Base-by-base conservation (phyloP, 2,113 vertebrate genomes). In the Halcyon senegalensis region DNA sequence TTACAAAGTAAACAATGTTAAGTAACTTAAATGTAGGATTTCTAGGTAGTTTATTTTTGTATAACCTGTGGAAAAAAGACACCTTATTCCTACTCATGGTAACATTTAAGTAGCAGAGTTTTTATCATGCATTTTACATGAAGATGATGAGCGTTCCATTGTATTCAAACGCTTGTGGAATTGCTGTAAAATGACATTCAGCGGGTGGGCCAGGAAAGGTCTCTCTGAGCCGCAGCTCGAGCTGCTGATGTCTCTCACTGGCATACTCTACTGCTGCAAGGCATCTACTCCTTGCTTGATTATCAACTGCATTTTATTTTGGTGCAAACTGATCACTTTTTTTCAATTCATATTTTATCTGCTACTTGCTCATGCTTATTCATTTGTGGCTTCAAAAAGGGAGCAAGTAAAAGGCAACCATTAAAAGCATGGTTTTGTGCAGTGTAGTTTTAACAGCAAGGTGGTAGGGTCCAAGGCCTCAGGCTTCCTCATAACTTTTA, bases 91-190 rank as follows among this genome's bases (percentile, higher is more conserved):
- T 85, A 30, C 43, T 72, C 55, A 63, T 48, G 68, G 53, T 94
- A 96, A 69, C 68, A 89, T 85, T 62, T 90, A 84, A 92, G 62
- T 50, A 78, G 75, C 80, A 48, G 11, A 20, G 86, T 70, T 91
- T 89, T 85, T 90, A 59, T 50, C 44, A 84, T 84, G 67, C 81
- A 84, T 97, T 93, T 97, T 93, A 28, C 93, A 44, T 84, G 72
- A 87, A 94, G 80, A 83, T 80, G 76, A 84, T 91, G 93, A 94
- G 90, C 48, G 81, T 62, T 72, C 68, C 33, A 43, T 89, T 84
- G 81, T 93, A 35, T 95, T 96, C 95, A 96, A 88, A 94, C 76
- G 39, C 39, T 89, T 85, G 39, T 77, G 76, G 91, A 96, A 91
- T 93, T 75, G 59, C 89, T 89, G 59, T 51, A 78, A 95, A 92